Evolutionary conservation across 2,797 vertebrate genomes (phyloP).

Genomic region (Lagodon rhomboides): DNA sequence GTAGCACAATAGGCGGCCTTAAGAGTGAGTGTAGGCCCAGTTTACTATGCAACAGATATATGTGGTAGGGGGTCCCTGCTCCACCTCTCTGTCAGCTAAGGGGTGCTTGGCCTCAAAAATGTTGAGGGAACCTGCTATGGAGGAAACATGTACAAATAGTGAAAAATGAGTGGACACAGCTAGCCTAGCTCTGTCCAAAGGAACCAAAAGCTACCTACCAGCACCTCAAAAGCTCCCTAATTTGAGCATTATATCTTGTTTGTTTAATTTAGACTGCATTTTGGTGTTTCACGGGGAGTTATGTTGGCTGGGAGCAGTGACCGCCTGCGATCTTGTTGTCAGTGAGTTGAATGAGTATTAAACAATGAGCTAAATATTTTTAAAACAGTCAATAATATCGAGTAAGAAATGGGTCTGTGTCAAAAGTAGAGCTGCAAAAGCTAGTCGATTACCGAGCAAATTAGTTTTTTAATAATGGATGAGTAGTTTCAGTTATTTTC

Average conservation of each 20-base stretch:
- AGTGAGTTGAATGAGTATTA: neutral
- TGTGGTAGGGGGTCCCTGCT: no score
- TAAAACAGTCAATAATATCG: neutral
- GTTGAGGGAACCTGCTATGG: no score
- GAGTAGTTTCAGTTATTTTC: no score
- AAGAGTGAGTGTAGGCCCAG: no score
- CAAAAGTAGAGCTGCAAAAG: no score
- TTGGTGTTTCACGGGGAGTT: neutral
- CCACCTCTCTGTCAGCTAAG: no score
- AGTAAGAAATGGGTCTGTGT: conserved; percentile 39
- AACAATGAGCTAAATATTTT: neutral
- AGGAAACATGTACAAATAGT: neutral
- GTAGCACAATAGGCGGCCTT: no score
- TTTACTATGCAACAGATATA: no score
- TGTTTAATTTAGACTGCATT: neutral
- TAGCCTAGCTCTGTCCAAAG: neutral
- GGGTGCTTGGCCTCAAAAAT: no score
- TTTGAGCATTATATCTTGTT: neutral
- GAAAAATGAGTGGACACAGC: neutral
- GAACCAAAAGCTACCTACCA: neutral
- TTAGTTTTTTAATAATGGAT: no score
- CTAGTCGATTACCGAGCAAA: no score
- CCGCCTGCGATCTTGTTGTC: neutral
- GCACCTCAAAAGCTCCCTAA: neutral
- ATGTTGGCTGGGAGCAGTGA: neutral